Evolutionary conservation across 1,140 invertebrate genomes (phyloP).

Genomic region (Trichonephila inaurata): DNA sequence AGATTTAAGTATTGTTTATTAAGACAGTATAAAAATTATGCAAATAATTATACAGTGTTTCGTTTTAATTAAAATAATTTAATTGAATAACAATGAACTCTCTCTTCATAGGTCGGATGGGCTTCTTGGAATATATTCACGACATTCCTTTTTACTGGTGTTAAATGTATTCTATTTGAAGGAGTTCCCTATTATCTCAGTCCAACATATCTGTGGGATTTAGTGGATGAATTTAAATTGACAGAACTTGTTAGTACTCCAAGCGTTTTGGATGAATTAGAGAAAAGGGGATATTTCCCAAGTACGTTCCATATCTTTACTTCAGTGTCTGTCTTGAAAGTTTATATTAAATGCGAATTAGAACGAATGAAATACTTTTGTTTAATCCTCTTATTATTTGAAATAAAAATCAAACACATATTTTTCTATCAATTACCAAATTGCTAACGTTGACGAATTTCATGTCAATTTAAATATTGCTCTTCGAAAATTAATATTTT

Average conservation of each 20-base stretch:
- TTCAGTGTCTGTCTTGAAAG: not conserved
- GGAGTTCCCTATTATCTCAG: constrained; percentile 56
- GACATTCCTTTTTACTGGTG: not conserved
- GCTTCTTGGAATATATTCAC: constrained; percentile 53
- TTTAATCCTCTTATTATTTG: not conserved
- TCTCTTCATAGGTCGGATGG: constrained; percentile 60
- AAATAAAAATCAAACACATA: not conserved
- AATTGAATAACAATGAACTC: not conserved
- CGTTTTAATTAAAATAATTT: no score
- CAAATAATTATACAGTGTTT: no score
- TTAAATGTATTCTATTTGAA: constrained; percentile 42
- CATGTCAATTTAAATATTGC: no score
- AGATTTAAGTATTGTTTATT: no score
- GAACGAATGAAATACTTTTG: no score
- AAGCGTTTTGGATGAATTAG: constrained; percentile 54
- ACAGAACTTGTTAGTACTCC: constrained; percentile 18
- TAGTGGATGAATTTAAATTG: constrained; percentile 66
- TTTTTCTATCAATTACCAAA: not conserved
- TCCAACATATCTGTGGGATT: constrained; percentile 64
- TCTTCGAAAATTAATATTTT: no score
- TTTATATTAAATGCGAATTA: not conserved
- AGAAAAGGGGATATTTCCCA: constrained; percentile 63
- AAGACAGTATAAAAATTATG: no score
- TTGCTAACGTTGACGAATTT: not conserved
- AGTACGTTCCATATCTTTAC: constrained; percentile 24